Evolutionary conservation across 2,797 vertebrate species (phyloP).

Genomic region (Semaprochilodus insignis): DNA sequence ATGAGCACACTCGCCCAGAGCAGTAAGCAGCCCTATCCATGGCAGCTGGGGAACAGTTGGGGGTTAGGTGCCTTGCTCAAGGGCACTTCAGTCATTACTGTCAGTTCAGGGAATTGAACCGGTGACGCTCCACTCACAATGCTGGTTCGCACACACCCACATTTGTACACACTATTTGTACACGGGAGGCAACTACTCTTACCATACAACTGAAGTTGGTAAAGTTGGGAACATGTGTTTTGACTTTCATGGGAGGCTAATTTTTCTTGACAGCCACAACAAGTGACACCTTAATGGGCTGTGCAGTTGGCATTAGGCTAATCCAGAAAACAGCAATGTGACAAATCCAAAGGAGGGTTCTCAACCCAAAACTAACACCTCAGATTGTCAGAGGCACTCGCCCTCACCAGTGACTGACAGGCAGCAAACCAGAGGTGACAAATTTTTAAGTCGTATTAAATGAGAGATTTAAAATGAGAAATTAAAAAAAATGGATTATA

Average conservation of each 20-base stretch:
- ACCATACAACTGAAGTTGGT: neutral
- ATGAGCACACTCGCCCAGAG: too few species aligned
- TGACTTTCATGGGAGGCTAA: conserved; percentile 28
- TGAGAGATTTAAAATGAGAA: conserved; percentile 57
- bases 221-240: neutral
- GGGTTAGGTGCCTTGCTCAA: too few species aligned
- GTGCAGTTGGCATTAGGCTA: conserved; percentile 68
- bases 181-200: too few species aligned
- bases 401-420: conserved; percentile 73
- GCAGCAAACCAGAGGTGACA: conserved; percentile 79
- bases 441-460: conserved; percentile 80
- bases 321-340: conserved; percentile 56
- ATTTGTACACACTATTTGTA: too few species aligned
- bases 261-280: conserved; percentile 49
- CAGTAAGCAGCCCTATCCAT: too few species aligned
- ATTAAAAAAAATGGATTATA: conserved; percentile 69
- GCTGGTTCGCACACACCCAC: too few species aligned
- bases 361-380: conserved; percentile 67
- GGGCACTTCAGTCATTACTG: too few species aligned
- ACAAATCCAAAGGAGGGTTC: conserved; percentile 61
- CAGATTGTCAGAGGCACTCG: conserved; percentile 66
- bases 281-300: conserved; percentile 62
- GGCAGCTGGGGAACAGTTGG: too few species aligned
- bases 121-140: too few species aligned
- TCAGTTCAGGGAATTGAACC: too few species aligned